phyloP scores from a whole-genome alignment of 53 echinoderm and acorn worm species.

The Holothuria leucospilota region DNA sequence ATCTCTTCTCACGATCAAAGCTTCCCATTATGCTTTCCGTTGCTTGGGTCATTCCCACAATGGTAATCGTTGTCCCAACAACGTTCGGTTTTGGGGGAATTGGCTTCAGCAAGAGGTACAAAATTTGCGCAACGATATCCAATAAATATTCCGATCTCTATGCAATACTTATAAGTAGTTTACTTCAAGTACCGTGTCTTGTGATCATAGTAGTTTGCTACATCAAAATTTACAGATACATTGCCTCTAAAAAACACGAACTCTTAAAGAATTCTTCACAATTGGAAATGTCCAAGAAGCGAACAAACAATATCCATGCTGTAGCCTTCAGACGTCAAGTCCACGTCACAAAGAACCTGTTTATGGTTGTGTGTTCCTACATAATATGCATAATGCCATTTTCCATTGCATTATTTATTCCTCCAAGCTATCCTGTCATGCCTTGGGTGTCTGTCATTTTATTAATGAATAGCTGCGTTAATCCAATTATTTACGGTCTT shows the following conservation, averaged over 20 bases:
- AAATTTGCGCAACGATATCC: constrained; percentile 61
- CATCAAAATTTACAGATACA: constrained; percentile 54
- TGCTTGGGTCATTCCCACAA: constrained; percentile 56
- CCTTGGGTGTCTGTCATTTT: constrained; percentile 51
- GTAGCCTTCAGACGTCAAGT: constrained; percentile 57
- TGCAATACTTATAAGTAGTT: constrained; percentile 34
- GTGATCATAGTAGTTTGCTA: constrained; percentile 62
- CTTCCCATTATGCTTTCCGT: constrained; percentile 52
- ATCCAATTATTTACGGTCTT: constrained; percentile 65
- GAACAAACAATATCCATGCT: constrained; percentile 8
- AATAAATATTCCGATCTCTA: constrained; percentile 57
- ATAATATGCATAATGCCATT: constrained; percentile 67
- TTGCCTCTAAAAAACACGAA: constrained; percentile 34
- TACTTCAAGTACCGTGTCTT: constrained; percentile 60
- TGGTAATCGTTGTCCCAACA: constrained; percentile 35
- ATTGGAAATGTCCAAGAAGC: background rate
- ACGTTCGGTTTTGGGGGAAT: constrained; percentile 59
- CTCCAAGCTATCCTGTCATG: constrained; percentile 60
- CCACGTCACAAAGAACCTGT: constrained; percentile 73
- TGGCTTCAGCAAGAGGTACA: constrained; percentile 60
- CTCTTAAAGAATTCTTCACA: constrained; percentile 47
- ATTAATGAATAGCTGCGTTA: constrained; percentile 58
- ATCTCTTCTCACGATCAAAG: constrained; percentile 50
- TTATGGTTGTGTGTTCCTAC: constrained; percentile 65
- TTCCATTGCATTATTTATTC: constrained; percentile 57